A percentile compares a stretch with the other conserved stretches of the same genome.
phyloP scores from a whole-genome alignment of 1,140 invertebrate species.

The Saccostrea cuccullata region DNA sequence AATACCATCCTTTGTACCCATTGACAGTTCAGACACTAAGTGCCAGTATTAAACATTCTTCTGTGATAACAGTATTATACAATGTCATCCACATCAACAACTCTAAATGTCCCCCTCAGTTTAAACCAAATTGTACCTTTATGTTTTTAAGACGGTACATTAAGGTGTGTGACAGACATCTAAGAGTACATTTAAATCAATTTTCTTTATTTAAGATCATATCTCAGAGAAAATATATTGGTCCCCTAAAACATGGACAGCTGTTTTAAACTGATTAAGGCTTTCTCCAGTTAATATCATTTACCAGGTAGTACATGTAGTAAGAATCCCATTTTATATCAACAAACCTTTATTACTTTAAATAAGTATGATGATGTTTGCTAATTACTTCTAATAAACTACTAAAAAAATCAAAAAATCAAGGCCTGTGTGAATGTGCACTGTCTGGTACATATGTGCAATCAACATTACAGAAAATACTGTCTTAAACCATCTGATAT shows the following conservation, averaged over 20 bases:
- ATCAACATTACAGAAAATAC: too few relatives aligned
- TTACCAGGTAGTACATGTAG: too few relatives aligned
- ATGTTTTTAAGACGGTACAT: not conserved
- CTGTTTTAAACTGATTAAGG: not conserved
- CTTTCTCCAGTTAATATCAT: not conserved
- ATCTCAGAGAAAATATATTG: not conserved
- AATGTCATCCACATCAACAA: too few relatives aligned
- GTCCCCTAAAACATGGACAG: not conserved
- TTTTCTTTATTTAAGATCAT: not conserved
- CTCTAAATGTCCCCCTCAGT: too few relatives aligned
- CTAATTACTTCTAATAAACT: too few relatives aligned
- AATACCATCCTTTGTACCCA: not conserved
- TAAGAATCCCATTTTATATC: too few relatives aligned
- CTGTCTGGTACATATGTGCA: too few relatives aligned
- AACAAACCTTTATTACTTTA: too few relatives aligned
- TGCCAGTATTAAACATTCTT: not conserved
- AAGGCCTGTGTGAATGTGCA: too few relatives aligned
- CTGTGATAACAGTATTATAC: not conserved
- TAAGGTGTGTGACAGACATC: not conserved
- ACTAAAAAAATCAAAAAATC: too few relatives aligned
- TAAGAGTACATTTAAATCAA: not conserved
- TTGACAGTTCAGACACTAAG: not conserved
- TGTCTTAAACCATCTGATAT: too few relatives aligned
- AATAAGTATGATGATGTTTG: too few relatives aligned
- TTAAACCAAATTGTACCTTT: not conserved